Evolutionary conservation across 2,888 invertebrate species (phyloP).

Genomic region (Theristus sp.): DNA sequence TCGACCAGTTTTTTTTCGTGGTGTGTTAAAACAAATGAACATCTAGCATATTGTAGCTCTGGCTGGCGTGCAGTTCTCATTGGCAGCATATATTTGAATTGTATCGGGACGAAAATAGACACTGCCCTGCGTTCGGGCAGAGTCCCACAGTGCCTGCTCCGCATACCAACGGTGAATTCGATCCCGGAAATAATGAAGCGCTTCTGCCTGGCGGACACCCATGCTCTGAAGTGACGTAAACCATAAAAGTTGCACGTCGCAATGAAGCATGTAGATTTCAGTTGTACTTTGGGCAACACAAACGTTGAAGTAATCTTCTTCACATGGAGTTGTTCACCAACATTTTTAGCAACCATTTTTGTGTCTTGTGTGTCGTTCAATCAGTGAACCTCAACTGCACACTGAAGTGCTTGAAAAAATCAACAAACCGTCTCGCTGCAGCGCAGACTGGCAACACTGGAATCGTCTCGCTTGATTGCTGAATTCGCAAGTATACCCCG

Average conservation of each 20-base stretch:
- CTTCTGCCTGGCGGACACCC: not conserved
- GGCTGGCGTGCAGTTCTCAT: not conserved
- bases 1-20: too few species aligned
- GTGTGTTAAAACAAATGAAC: too few species aligned
- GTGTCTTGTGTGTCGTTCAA: too few species aligned
- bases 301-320: too few species aligned
- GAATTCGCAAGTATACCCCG: not conserved
- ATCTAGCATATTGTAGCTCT: too few species aligned
- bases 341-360: too few species aligned
- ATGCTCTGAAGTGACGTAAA: not conserved
- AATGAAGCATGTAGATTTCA: too few species aligned
- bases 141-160: not conserved
- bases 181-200: not conserved
- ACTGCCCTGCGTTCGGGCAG: not conserved
- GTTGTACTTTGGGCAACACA: too few species aligned
- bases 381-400: not conserved
- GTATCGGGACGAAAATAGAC: not conserved
- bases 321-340: too few species aligned
- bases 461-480: not conserved
- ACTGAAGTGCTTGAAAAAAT: too few species aligned
- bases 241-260: too few species aligned
- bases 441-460: not conserved
- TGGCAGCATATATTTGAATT: not conserved
- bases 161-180: not conserved
- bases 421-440: not conserved